A percentile compares a stretch with the other conserved stretches of the same genome.
These are phyloP conservation scores for Apantesis nais DNA, from an alignment of 2,888 invertebrate genomes.

Conservation along the genomic window DNA sequence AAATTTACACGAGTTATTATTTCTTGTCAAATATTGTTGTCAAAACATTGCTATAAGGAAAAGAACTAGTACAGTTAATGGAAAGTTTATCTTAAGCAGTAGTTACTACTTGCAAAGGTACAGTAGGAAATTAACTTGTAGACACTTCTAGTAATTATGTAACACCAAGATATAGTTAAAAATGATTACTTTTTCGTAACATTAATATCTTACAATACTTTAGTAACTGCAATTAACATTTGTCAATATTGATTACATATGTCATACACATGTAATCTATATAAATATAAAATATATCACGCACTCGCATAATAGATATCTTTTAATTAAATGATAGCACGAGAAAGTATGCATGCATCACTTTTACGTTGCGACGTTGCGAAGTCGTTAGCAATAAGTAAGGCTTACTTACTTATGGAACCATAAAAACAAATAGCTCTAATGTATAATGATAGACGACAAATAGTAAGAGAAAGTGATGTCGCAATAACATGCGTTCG, in stretches of 20 bases:
- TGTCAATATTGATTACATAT: neutral
- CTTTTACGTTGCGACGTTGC: constrained; percentile 24
- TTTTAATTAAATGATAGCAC: constrained; percentile 40
- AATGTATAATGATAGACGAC: constrained; percentile 48
- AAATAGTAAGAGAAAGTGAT: constrained; percentile 77
- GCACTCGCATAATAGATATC: neutral
- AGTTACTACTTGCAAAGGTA: neutral
- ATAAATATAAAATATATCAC: neutral
- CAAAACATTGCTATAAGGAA: neutral
- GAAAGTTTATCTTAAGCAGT: neutral
- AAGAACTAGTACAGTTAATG: neutral
- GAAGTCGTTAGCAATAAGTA: constrained; percentile 32
- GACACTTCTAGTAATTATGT: neutral
- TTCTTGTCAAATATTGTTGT: neutral
- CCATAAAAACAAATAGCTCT: constrained; percentile 43
- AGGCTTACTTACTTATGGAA: constrained; percentile 23
- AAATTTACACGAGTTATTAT: neutral
- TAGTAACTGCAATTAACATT: neutral
- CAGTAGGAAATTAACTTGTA: neutral
- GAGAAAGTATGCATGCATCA: constrained; percentile 38
- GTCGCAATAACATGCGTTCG: constrained; percentile 66
- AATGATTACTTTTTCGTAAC: constrained; percentile 6
- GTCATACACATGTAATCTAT: neutral
- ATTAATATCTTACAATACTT: neutral
- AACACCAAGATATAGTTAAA: neutral